phyloP scores from a whole-genome alignment of 2,888 invertebrate species.

The Bugula neritina region DNA sequence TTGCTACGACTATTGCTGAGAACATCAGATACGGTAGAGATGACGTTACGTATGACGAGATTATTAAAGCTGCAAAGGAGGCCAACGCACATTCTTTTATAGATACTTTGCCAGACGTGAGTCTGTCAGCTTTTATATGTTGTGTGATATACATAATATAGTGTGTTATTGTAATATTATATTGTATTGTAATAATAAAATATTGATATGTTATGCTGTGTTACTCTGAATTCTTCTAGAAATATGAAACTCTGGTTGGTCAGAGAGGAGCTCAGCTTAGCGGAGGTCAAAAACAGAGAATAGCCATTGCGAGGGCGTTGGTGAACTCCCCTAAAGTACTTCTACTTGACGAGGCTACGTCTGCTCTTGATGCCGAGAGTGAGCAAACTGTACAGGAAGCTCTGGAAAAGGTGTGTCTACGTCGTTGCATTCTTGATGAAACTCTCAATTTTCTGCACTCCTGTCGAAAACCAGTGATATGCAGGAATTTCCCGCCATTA shows the following conservation, averaged over 20 bases:
- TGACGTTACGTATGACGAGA: conserved; percentile 44
- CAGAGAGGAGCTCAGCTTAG: conserved; percentile 53
- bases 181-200: too few species aligned
- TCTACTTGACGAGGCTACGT: conserved; percentile 51
- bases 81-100: conserved; percentile 56
- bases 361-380: conserved; percentile 49
- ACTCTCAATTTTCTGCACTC: too few species aligned
- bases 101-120: conserved; percentile 47
- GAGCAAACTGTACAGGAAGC: conserved; percentile 66
- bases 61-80: conserved; percentile 48
- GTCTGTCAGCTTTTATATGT: too few species aligned
- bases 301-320: conserved; percentile 56
- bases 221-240: conserved; percentile 34
- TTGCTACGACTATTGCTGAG: conserved; percentile 57
- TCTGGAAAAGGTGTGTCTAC: conserved; percentile 56
- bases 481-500: too few species aligned
- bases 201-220: neutral
- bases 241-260: conserved; percentile 54
- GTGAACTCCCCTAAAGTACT: conserved; percentile 66
- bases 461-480: too few species aligned
- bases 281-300: conserved; percentile 53
- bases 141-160: too few species aligned
- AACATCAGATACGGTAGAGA: conserved; percentile 56
- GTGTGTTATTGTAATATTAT: too few species aligned
- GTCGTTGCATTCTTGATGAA: too few species aligned